These are phyloP conservation scores for Andricus quercusramuli DNA, from an alignment of 2,888 invertebrate species.

Conservation along the genomic window DNA sequence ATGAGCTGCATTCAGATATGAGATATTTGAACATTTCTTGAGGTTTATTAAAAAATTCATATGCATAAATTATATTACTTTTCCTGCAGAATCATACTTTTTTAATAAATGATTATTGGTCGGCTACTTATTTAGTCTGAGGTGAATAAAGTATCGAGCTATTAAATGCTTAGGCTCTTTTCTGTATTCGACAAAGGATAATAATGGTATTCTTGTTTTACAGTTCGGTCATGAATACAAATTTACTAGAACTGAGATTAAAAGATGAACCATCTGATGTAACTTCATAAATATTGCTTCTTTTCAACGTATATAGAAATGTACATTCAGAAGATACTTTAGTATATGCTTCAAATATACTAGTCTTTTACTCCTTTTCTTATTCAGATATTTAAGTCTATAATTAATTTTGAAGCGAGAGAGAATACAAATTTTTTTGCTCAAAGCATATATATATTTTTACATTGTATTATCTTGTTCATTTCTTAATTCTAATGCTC, in stretches of 20 bases:
- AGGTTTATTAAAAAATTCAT: too few species aligned
- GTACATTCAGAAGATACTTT: too few species aligned
- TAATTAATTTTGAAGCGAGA: too few species aligned
- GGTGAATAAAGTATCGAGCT: conserved; percentile 78
- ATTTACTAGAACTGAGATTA: conserved; percentile 86
- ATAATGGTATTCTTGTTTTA: conserved; percentile 65
- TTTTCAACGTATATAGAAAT: too few species aligned
- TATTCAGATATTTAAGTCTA: too few species aligned
- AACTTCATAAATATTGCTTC: conserved; percentile 78
- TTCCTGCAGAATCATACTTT: conserved; percentile 48
- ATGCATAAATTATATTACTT: background rate
- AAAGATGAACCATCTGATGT: conserved; percentile 84
- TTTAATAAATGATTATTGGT: conserved; percentile 68
- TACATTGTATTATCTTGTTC: background rate
- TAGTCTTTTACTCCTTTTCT: too few species aligned
- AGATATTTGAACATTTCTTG: too few species aligned
- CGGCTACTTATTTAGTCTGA: conserved; percentile 88
- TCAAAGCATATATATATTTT: background rate
- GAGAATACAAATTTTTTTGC: conserved; percentile 27
- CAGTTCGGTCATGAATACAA: conserved; percentile 88
- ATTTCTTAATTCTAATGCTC: conserved; percentile 52
- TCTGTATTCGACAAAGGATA: conserved; percentile 7
- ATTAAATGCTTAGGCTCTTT: conserved; percentile 68
- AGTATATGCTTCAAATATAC: too few species aligned
- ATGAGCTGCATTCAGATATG: too few species aligned